Evolutionary conservation across 2,888 invertebrate genomes (phyloP), one percentile per base, ranked within the genome.

Genomic region (Macaria notata): DNA sequence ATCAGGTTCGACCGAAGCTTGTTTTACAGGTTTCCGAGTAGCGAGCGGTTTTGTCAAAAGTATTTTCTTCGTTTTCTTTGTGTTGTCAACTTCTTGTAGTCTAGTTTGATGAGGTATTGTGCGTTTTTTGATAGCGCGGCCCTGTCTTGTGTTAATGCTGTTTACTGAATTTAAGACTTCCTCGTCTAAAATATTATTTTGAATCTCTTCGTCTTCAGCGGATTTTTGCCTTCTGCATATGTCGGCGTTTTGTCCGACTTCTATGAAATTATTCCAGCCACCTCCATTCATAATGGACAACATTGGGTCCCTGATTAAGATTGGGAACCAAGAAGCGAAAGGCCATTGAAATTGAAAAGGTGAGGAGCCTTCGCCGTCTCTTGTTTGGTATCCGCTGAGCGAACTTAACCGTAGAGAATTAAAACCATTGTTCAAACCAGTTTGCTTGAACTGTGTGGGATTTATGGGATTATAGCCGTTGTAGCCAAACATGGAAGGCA

Each of bases 221-320:
- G 83, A 73, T 69, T 87, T 89, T 65, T 82, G 84, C 65, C 78
- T 83, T 64, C 84, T 83, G 65, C 93, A 93, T 19, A 92, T 83
- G 66, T 93, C 93, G 42, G 93, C 93, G 48, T 71, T 84, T 67
- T 93, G 93, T 1, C 94, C 94, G 64, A 92, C 92, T 76, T 94
- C 93, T 46, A 94, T 70, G 68, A 94, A 86, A 61, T 89, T 92
- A 36, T 88, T 89, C 73, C 91, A 88, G 3, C 92, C 92, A 46
- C 93, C 93, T 38, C 92, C 86, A 62, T 83, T 84, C 54, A 84
- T 75, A 49, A 93, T 82, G 56, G 88, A 89, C 5, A 92, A 70
- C 8, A 93, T 73, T 0, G 94, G 94, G 69, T 94, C 93, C 75
- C 89, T 92, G 36, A 94, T 88, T 6, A 93, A 73, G 38, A 94